phyloP scores from a whole-genome alignment of 2,113 vertebrate species.

The Chlorodrepanis virens region DNA sequence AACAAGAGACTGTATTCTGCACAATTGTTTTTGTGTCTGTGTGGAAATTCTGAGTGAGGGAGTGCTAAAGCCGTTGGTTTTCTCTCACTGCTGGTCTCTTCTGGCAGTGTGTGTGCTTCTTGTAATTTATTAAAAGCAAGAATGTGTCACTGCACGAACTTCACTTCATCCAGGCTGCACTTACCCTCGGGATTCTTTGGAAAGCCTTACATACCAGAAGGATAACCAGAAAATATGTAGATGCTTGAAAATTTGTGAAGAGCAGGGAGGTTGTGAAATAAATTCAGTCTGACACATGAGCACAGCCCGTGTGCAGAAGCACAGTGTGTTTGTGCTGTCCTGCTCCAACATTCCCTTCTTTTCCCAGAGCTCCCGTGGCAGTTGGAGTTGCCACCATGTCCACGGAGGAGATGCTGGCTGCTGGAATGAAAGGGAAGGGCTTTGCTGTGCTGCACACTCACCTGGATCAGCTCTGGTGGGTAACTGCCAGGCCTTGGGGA shows the following conservation, averaged over 20 bases:
- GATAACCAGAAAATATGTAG: background rate
- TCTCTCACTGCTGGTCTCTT: background rate
- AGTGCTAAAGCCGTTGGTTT: background rate
- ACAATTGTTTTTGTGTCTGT: background rate
- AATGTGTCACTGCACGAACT: background rate
- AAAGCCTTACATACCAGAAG: background rate
- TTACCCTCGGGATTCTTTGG: background rate
- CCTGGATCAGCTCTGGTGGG: constrained; percentile 91
- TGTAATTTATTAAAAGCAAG: background rate
- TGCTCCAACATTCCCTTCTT: background rate
- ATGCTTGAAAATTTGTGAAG: background rate
- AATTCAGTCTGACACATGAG: background rate
- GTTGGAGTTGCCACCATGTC: constrained; percentile 86
- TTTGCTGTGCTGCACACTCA: constrained; percentile 89
- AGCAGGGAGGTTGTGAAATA: accelerated
- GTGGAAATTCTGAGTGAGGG: background rate
- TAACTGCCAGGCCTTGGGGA: background rate
- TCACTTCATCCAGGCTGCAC: background rate
- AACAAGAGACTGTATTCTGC: background rate
- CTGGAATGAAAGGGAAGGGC: constrained; percentile 92
- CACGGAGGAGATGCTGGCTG: constrained; percentile 82
- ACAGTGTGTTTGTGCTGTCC: background rate
- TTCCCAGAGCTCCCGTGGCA: constrained; percentile 86
- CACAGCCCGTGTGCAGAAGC: background rate
- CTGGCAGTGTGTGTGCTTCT: background rate